Percentiles rank a stretch among this genome's conserved stretches.
Conservation (phyloP, 2,113 vertebrate genomes). For the Ahaetulla prasina region DNA sequence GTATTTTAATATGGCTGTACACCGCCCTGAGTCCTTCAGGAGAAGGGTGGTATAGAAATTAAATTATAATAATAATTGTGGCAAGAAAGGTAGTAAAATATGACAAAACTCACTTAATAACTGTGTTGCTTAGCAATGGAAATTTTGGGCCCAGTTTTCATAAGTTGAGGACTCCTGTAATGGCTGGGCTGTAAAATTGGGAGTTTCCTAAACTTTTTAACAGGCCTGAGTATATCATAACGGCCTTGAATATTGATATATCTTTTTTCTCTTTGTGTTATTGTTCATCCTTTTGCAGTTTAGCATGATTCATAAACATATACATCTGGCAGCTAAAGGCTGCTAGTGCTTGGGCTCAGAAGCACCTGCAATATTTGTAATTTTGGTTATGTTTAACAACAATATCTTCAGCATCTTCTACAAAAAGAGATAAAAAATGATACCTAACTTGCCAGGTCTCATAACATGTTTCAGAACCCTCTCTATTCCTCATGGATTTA, state of each 20-base stretch:
- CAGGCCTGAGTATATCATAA: not conserved
- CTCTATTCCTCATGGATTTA: not conserved
- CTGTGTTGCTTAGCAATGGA: not conserved
- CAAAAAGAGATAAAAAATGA: not conserved
- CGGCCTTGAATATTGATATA: not conserved
- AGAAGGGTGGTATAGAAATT: too few species aligned
- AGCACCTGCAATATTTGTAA: not conserved
- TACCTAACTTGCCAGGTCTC: not conserved
- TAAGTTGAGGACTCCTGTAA: not conserved
- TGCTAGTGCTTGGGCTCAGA: not conserved
- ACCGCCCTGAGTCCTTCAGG: too few species aligned
- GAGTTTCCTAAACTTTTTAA: not conserved
- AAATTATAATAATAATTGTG: too few species aligned
- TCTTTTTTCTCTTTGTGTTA: not conserved
- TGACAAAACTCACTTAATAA: not conserved
- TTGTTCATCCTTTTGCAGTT: not conserved
- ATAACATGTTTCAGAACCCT: not conserved
- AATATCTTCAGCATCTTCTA: not conserved
- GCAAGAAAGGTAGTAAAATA: not conserved
- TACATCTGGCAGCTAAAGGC: not conserved
- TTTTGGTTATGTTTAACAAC: not conserved
- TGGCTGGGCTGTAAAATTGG: not conserved
- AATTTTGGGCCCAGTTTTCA: not conserved
- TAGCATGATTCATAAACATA: not conserved
- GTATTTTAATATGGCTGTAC: too few species aligned